These are phyloP conservation scores for Seriola aureovittata DNA, from an alignment of 2,113 vertebrate genomes.

Conservation along the genomic window DNA sequence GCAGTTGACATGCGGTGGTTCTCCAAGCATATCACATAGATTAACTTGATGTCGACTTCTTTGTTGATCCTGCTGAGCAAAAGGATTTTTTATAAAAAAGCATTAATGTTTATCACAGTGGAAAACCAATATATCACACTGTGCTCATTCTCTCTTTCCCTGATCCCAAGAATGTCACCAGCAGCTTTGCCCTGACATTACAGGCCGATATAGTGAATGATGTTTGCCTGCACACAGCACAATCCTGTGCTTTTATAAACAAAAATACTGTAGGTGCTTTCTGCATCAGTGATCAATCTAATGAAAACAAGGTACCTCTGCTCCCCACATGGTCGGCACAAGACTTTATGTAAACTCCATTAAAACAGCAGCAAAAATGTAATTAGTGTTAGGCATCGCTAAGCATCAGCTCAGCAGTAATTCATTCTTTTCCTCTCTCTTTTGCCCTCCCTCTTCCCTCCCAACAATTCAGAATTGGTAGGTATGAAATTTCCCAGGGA, in stretches of 20 bases:
- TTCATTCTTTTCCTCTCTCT: slow-evolving; percentile 36
- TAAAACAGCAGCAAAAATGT: slow-evolving; percentile 76
- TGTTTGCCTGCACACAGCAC: not conserved
- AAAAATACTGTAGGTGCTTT: slow-evolving; percentile 51
- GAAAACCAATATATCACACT: slow-evolving; percentile 16
- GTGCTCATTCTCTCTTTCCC: not conserved
- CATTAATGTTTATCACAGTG: slow-evolving; percentile 32
- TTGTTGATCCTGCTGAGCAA: slow-evolving; percentile 12
- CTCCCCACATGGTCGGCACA: slow-evolving; percentile 61
- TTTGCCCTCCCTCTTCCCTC: slow-evolving; percentile 3
- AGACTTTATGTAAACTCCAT: slow-evolving; percentile 76
- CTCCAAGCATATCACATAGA: slow-evolving; percentile 16
- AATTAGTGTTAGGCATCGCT: slow-evolving; percentile 78
- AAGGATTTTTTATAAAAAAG: slow-evolving; percentile 21
- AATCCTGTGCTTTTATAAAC: slow-evolving; percentile 36
- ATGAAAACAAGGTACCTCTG: slow-evolving; percentile 68
- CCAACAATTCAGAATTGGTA: slow-evolving; percentile 14
- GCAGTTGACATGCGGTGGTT: slow-evolving; percentile 25
- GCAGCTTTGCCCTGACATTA: slow-evolving; percentile 34
- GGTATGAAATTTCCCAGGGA: slow-evolving; percentile 47
- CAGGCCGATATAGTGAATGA: not conserved
- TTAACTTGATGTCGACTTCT: slow-evolving; percentile 22
- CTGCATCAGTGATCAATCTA: slow-evolving; percentile 67
- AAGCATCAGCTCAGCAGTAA: slow-evolving; percentile 63
- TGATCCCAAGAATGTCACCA: slow-evolving; percentile 26